Evolutionary conservation across 2,888 invertebrate genomes (phyloP), one percentile per base, ranked within the genome.

Genomic region (Gonocerus acuteangulatus): DNA sequence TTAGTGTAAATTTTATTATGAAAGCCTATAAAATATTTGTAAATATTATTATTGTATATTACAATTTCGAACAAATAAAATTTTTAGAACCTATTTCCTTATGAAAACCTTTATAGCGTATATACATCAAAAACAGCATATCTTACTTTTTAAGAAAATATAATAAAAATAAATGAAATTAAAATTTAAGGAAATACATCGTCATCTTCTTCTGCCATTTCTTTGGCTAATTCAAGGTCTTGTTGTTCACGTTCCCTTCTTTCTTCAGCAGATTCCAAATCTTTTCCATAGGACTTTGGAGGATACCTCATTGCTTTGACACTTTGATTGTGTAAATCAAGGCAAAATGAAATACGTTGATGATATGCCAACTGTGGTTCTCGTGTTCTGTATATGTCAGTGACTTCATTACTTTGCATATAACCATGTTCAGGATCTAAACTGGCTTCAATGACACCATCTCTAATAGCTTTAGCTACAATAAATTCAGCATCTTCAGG

Each of bases 271-370:
- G 94, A 95, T 75, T 99, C 99, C 63, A 97, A 78, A 74, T 97
- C 96, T 72, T 95, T 95, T 18, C 96, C 96, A 77, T 97, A 97
- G 0, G 96, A 94, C 73, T 97, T 97, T 0, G 96, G 96, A 18
- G 99, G 99, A 78, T 96, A 99, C 68, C 99, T 84, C 95, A 99
- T 96, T 0, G 99, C 97, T 75, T 95, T 99, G 64, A 99, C 96
- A 76, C 96, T 96, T 76, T 96, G 95, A 75, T 99, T 97, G 73
- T 99, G 96, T 68, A 99, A 82, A 75, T 97, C 95, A 67, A 99
- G 79, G 72, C 99, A 99, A 75, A 99, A 99, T 1, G 90, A 89
- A 71, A 97, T 96, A 69, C 97, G 84, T 74, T 96, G 91, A 77
- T 96, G 95, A 77, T 96, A 96, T 62, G 95, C 95, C 65, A 94